Percentiles rank a stretch among this genome's conserved stretches.
Evolutionary conservation across 2,888 invertebrate species (phyloP).

Genomic region (Sinelater perroti): DNA sequence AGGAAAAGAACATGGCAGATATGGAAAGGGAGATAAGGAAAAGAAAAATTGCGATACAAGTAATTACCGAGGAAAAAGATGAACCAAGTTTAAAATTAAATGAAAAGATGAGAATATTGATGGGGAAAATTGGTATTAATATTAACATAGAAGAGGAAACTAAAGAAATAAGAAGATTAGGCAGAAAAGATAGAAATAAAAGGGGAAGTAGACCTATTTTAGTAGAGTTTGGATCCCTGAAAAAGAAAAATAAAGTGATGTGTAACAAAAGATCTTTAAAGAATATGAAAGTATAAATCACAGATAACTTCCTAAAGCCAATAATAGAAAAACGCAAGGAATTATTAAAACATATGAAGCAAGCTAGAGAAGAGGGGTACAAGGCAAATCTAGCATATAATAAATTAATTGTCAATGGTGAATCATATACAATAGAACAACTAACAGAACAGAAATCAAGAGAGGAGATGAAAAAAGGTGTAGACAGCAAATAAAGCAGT

Average conservation of each 20-base stretch:
- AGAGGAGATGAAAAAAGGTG: background rate
- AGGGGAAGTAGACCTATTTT: slow-evolving; percentile 2
- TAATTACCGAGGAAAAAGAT: slow-evolving; percentile 1
- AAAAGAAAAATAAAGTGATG: slow-evolving; percentile 11
- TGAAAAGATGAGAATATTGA: slow-evolving; percentile 8
- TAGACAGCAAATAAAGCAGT: background rate
- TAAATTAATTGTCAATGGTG: slow-evolving; percentile 1
- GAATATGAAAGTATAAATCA: slow-evolving; percentile 5
- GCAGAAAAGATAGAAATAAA: slow-evolving; percentile 1
- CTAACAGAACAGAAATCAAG: background rate
- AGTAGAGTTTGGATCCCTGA: slow-evolving; percentile 4
- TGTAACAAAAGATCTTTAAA: background rate
- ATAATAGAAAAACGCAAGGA: slow-evolving; percentile 5
- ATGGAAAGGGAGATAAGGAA: slow-evolving; percentile 6
- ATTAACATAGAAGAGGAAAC: slow-evolving; percentile 5
- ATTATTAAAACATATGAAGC: background rate
- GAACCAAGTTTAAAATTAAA: slow-evolving; percentile 9
- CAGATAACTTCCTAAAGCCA: slow-evolving; percentile 1
- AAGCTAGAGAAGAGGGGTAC: slow-evolving; percentile 3
- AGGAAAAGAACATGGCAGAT: slow-evolving; percentile 1
- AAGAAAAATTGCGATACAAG: slow-evolving; percentile 3
- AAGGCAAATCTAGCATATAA: slow-evolving; percentile 1
- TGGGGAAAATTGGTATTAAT: slow-evolving; percentile 12
- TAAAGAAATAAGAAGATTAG: slow-evolving; percentile 14
- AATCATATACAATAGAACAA: slow-evolving; percentile 4